Conservation (phyloP, 2,888 invertebrate species). For the Coenonympha arcania region DNA sequence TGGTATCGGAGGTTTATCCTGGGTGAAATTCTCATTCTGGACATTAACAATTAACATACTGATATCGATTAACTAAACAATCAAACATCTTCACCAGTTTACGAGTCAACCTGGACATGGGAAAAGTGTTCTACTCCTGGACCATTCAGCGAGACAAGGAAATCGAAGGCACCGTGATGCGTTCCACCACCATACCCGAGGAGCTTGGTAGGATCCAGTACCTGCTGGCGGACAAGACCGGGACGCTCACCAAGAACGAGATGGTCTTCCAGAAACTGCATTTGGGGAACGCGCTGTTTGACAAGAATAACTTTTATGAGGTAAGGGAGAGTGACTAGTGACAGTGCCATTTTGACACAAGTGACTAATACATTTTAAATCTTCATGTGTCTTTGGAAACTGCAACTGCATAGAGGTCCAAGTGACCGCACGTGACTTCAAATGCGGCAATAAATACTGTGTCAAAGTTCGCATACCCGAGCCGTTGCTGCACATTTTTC, state of each 20-base stretch:
- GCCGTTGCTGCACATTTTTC: too few relatives aligned
- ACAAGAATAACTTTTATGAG: constrained; percentile 89
- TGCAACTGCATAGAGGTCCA: too few relatives aligned
- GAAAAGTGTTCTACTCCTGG: constrained; percentile 98
- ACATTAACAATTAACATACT: too few relatives aligned
- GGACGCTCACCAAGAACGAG: constrained; percentile 98
- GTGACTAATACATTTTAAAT: too few relatives aligned
- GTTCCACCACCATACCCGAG: constrained; percentile 98
- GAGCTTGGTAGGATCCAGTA: constrained; percentile 97
- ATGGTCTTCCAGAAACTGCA: constrained; percentile 98
- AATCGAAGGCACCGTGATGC: constrained; percentile 94
- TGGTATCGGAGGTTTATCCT: too few relatives aligned
- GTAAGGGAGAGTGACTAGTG: constrained; percentile 46
- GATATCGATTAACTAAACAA: neutral
- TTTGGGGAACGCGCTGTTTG: constrained; percentile 93
- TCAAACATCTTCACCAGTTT: constrained; percentile 75
- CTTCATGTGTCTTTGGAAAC: too few relatives aligned
- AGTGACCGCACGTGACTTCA: too few relatives aligned
- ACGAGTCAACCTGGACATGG: constrained; percentile 98
- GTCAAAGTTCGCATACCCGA: too few relatives aligned
- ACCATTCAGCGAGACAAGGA: constrained; percentile 94
- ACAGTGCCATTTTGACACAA: too few relatives aligned
- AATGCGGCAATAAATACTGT: too few relatives aligned
- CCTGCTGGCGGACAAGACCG: constrained; percentile 98
- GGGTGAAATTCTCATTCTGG: too few relatives aligned